A percentile compares a stretch with the other conserved stretches of the same genome.
Evolutionary conservation across 1,140 invertebrate genomes (phyloP).

Genomic region (Semibalanus balanoides): DNA sequence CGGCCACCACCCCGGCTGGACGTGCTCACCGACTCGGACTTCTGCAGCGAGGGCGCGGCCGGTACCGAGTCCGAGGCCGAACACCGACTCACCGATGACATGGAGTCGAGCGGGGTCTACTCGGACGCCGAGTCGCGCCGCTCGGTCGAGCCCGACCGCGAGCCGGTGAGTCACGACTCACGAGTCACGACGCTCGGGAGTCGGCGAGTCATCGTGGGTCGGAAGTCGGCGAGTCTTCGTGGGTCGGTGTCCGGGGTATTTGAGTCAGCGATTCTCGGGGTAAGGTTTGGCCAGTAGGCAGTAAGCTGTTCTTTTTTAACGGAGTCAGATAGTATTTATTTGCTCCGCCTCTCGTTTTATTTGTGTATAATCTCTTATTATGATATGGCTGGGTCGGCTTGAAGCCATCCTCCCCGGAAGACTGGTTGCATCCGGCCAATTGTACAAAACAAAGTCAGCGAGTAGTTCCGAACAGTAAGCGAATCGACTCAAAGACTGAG

Average conservation of each 20-base stretch:
- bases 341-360: too few relatives aligned
- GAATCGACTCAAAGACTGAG: too few relatives aligned
- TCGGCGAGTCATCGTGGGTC: background rate
- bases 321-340: too few relatives aligned
- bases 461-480: too few relatives aligned
- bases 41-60: constrained; percentile 41
- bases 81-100: constrained; percentile 42
- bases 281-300: too few relatives aligned
- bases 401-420: too few relatives aligned
- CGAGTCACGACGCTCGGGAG: background rate
- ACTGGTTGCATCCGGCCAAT: too few relatives aligned
- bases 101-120: constrained; percentile 73
- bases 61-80: constrained; percentile 62
- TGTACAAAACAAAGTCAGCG: too few relatives aligned
- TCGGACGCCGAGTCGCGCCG: constrained; percentile 54
- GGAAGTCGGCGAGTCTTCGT: background rate
- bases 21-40: constrained; percentile 76
- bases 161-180: background rate
- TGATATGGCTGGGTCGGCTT: too few relatives aligned
- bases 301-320: too few relatives aligned
- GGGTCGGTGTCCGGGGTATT: background rate
- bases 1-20: constrained; percentile 52
- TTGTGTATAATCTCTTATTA: too few relatives aligned
- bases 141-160: constrained; percentile 14
- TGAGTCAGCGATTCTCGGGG: background rate